These are phyloP conservation scores for Stegophylla sp. DNA, from an alignment of 2,888 invertebrate species.

Conservation along the genomic window DNA sequence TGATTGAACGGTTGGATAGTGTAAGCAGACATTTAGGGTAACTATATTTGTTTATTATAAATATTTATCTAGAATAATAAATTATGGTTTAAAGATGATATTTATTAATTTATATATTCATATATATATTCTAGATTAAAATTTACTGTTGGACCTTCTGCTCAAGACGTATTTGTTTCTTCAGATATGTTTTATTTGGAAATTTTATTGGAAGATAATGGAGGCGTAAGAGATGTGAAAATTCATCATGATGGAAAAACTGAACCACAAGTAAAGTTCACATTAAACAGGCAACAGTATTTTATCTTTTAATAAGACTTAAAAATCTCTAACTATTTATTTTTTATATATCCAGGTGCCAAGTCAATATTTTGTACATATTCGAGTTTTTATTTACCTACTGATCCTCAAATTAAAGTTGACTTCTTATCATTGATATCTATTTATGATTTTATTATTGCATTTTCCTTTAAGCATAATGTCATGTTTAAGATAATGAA, in stretches of 20 bases:
- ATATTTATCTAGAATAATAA: conserved; percentile 1
- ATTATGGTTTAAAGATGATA: not conserved
- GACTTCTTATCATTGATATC: not conserved
- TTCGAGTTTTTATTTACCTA: no score
- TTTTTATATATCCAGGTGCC: no score
- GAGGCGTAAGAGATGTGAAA: conserved; percentile 86
- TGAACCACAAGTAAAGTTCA: conserved; percentile 66
- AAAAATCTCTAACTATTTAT: no score
- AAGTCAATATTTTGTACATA: no score
- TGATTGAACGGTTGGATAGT: conserved; percentile 90
- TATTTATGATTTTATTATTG: conserved; percentile 1
- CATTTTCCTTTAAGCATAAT: conserved; percentile 1
- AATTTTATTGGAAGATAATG: conserved; percentile 82
- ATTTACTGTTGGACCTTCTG: conserved; percentile 83
- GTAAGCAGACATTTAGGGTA: conserved; percentile 87
- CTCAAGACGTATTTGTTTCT: conserved; percentile 85
- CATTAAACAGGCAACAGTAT: not conserved
- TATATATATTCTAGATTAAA: conserved; percentile 72
- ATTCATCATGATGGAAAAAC: conserved; percentile 90
- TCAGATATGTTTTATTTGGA: conserved; percentile 97
- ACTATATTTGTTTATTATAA: conserved; percentile 61
- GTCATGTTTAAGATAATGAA: not conserved
- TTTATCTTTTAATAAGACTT: not conserved
- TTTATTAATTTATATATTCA: conserved; percentile 22
- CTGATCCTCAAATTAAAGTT: no score